phyloP scores from a whole-genome alignment of 2,113 vertebrate species.

The Microtus pennsylvanicus region DNA sequence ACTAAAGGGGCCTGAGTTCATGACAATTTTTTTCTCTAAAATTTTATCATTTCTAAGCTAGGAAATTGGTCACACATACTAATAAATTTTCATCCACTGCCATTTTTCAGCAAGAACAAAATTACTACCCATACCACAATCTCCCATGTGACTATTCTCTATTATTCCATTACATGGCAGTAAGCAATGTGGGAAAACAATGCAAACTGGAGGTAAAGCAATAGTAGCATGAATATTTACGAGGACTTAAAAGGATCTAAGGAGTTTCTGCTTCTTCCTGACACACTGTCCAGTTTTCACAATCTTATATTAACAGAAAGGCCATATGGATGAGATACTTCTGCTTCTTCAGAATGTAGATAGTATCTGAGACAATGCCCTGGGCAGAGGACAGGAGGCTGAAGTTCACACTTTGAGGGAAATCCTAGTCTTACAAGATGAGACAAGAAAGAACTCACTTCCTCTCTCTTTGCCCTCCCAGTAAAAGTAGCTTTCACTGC shows the following conservation, averaged over 20 bases:
- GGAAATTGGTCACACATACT: background rate
- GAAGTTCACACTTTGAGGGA: background rate
- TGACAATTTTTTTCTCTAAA: background rate
- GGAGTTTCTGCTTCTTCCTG: background rate
- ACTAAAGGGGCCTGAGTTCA: slow-evolving; percentile 24
- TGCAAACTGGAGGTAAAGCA: background rate
- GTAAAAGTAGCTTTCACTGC: background rate
- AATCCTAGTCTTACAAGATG: background rate
- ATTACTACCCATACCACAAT: background rate
- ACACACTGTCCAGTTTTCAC: background rate
- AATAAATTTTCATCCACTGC: background rate
- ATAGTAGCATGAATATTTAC: background rate
- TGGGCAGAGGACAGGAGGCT: background rate
- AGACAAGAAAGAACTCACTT: background rate
- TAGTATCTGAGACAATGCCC: background rate
- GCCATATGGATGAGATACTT: background rate
- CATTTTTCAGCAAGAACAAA: slow-evolving; percentile 14
- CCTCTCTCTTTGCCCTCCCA: background rate
- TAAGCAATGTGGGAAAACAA: background rate
- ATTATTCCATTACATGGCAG: background rate
- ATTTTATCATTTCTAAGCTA: slow-evolving; percentile 2
- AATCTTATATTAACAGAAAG: background rate
- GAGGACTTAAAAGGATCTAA: background rate
- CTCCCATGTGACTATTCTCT: background rate
- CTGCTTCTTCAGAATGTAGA: background rate